phyloP scores from a whole-genome alignment of 92 coral and sea anemone species.

The Umimayanthus kanabou region DNA sequence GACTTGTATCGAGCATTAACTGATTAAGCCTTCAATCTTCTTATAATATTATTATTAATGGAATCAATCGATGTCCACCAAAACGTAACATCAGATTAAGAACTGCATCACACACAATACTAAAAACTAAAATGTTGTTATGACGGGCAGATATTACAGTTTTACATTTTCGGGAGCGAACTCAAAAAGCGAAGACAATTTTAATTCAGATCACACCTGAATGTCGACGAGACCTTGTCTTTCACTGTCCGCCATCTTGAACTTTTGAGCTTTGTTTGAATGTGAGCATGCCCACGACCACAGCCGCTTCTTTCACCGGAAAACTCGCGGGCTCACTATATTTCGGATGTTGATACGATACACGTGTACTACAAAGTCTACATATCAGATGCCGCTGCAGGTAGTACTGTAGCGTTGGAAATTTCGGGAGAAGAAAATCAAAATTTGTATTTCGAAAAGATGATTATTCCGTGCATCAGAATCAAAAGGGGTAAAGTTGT shows the following conservation, averaged over 20 bases:
- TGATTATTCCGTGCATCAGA: conserved; percentile 51
- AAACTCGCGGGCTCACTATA: conserved; percentile 1
- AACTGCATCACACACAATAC: background rate
- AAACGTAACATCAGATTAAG: too few species aligned
- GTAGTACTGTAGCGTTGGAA: too few species aligned
- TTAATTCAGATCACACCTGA: conserved; percentile 45
- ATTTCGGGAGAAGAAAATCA: too few species aligned
- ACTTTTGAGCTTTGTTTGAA: background rate
- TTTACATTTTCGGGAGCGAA: background rate
- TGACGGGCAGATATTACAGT: background rate
- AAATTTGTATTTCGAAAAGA: conserved; percentile 12
- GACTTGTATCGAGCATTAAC: too few species aligned
- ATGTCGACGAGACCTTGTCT: conserved; percentile 73
- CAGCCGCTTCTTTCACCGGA: conserved; percentile 37
- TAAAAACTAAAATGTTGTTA: background rate
- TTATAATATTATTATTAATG: too few species aligned
- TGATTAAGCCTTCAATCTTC: too few species aligned
- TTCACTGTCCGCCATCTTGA: conserved; percentile 93
- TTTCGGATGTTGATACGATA: too few species aligned
- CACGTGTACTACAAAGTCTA: conserved; percentile 7
- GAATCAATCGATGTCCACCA: too few species aligned
- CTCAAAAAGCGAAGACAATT: background rate
- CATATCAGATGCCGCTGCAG: too few species aligned
- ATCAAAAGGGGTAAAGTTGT: conserved; percentile 39
- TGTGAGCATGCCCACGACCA: conserved; percentile 31